A percentile compares a stretch with the other conserved stretches of the same genome.
phyloP scores from a whole-genome alignment of 2,888 invertebrate genomes.

The Meiosimyza platycephala region DNA sequence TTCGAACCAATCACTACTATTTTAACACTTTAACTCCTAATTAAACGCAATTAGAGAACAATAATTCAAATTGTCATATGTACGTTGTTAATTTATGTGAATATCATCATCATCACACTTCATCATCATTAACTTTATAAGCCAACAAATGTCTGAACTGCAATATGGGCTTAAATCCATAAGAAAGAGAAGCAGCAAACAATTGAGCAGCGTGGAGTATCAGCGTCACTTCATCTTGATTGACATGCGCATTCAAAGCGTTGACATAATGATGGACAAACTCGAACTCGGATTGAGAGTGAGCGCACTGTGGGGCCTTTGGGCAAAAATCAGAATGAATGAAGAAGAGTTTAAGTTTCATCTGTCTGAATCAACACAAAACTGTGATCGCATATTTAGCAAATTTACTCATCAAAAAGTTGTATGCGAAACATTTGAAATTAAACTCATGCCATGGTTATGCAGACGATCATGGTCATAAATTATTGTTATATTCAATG shows the following conservation, averaged over 20 bases:
- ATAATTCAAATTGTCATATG: slow-evolving; percentile 45
- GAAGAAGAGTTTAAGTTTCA: no score
- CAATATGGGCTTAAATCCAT: background rate
- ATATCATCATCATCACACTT: background rate
- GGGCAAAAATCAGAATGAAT: no score
- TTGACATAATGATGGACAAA: slow-evolving; percentile 68
- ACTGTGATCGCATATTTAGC: no score
- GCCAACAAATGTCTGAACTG: background rate
- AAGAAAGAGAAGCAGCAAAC: background rate
- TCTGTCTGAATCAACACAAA: no score
- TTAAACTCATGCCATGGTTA: no score
- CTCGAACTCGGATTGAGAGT: slow-evolving; percentile 31
- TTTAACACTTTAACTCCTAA: slow-evolving; percentile 28
- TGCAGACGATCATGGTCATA: no score
- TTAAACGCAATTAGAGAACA: slow-evolving; percentile 45
- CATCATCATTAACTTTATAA: background rate
- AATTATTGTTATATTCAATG: no score
- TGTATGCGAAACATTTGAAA: no score
- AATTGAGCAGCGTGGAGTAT: slow-evolving; percentile 47
- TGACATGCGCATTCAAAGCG: slow-evolving; percentile 67
- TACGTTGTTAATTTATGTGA: background rate
- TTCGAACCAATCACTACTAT: no score
- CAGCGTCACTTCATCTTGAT: slow-evolving; percentile 66
- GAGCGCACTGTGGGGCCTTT: background rate
- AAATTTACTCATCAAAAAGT: no score